Percentiles rank a stretch among this genome's conserved stretches.
Evolutionary conservation across 2,113 vertebrate genomes (phyloP).

Genomic region (Tyrannus savana): DNA sequence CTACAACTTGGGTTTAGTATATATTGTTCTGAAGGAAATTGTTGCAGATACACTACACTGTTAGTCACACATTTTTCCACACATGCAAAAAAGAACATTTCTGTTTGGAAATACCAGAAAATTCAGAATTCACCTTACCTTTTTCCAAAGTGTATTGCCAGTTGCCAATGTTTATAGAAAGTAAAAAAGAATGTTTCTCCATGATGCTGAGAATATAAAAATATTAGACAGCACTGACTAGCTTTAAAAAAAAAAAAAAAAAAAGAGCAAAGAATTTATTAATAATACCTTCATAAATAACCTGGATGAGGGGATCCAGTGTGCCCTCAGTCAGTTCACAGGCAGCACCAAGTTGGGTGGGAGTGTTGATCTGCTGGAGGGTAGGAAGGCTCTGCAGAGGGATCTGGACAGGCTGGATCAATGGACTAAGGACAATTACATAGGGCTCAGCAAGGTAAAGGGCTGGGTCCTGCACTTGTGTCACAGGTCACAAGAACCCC

Average conservation of each 20-base stretch:
- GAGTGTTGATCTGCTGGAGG: background rate
- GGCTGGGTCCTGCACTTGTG: accelerated
- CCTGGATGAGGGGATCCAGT: background rate
- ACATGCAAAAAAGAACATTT: background rate
- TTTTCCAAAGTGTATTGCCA: background rate
- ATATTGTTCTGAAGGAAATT: background rate
- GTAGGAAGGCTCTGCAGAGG: background rate
- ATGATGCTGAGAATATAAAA: background rate
- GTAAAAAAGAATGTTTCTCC: background rate
- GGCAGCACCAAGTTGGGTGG: background rate
- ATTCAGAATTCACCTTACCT: background rate
- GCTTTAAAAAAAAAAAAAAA: background rate
- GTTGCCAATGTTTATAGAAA: background rate
- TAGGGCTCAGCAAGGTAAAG: background rate
- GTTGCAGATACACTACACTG: background rate
- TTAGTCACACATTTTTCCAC: background rate
- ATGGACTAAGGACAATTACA: no score
- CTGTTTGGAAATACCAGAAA: background rate
- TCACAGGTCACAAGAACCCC: background rate
- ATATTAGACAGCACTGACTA: background rate
- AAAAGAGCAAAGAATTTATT: background rate
- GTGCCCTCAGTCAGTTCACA: background rate
- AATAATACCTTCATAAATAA: background rate
- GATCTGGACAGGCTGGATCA: background rate
- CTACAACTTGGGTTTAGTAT: background rate